phyloP scores from a whole-genome alignment of 2,888 invertebrate genomes.

The Drosophila leonis region DNA sequence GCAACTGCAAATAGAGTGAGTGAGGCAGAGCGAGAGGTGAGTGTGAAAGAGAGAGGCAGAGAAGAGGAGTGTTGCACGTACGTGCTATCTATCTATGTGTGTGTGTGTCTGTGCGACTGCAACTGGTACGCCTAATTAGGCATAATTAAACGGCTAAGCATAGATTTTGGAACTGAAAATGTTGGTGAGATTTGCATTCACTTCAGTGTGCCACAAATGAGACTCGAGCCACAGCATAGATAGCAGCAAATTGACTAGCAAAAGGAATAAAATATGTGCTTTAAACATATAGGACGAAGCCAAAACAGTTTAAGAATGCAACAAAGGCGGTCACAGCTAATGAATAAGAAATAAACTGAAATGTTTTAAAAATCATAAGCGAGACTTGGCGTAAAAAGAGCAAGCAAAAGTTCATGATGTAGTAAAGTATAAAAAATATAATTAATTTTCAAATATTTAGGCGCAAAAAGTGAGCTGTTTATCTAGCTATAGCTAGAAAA shows the following conservation, averaged over 20 bases:
- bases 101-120: slow-evolving; percentile 34
- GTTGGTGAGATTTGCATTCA: slow-evolving; percentile 35
- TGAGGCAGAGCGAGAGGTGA: neutral
- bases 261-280: neutral
- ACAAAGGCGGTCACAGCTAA: neutral
- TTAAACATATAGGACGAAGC: neutral
- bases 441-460: neutral
- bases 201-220: slow-evolving; percentile 20
- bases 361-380: fast-evolving
- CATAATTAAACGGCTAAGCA: slow-evolving; percentile 70
- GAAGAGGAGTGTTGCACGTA: neutral
- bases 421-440: neutral
- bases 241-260: neutral
- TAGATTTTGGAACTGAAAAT: slow-evolving; percentile 54
- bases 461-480: too few species aligned
- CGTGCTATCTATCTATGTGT: slow-evolving; percentile 16
- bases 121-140: slow-evolving; percentile 67
- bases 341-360: neutral
- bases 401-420: too few species aligned
- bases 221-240: slow-evolving; percentile 2
- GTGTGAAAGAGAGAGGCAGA: slow-evolving; percentile 1
- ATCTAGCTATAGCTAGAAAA: too few species aligned
- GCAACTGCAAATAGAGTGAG: slow-evolving; percentile 18
- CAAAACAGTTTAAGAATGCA: neutral
- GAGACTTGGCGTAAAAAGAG: too few species aligned